Percentiles rank a stretch among this genome's conserved stretches.
Conservation (phyloP, 1,140 invertebrate species). For the Gonatopus flavifemur region DNA sequence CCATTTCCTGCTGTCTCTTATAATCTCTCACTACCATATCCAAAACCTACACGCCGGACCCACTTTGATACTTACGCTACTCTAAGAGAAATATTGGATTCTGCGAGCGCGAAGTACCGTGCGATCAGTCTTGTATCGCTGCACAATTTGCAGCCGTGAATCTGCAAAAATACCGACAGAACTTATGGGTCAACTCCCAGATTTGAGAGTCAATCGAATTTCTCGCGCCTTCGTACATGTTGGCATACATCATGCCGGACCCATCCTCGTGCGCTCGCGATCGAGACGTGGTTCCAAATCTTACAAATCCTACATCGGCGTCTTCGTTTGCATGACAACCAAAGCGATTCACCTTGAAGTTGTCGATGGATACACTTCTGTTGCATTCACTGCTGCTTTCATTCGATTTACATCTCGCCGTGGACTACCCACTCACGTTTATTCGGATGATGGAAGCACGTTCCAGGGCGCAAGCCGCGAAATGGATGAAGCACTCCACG, state of each 20-base stretch:
- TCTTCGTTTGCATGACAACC: constrained; percentile 35
- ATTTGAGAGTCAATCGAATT: too few relatives aligned
- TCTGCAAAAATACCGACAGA: neutral
- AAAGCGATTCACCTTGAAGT: constrained; percentile 35
- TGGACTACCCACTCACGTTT: constrained; percentile 4
- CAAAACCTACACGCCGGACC: constrained; percentile 17
- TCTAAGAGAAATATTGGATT: too few relatives aligned
- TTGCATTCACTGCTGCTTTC: constrained; percentile 29
- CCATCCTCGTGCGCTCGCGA: constrained; percentile 15
- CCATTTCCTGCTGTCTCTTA: constrained; percentile 12
- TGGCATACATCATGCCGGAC: too few relatives aligned
- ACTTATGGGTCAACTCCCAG: constrained; percentile 3
- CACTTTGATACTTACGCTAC: constrained; percentile 8
- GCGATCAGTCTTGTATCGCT: neutral
- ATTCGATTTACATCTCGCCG: constrained; percentile 26
- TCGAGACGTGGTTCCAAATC: neutral
- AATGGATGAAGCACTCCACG: neutral
- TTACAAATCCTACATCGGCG: constrained; percentile 27
- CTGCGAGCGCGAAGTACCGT: too few relatives aligned
- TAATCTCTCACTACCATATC: constrained; percentile 12
- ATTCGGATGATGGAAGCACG: constrained; percentile 17
- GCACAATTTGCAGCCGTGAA: neutral
- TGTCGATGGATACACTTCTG: constrained; percentile 23
- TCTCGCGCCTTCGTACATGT: constrained; percentile 1
- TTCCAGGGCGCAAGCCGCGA: constrained; percentile 18